Evolutionary conservation across 2,113 vertebrate species (phyloP).

Genomic region (Notarius lentiginosus): DNA sequence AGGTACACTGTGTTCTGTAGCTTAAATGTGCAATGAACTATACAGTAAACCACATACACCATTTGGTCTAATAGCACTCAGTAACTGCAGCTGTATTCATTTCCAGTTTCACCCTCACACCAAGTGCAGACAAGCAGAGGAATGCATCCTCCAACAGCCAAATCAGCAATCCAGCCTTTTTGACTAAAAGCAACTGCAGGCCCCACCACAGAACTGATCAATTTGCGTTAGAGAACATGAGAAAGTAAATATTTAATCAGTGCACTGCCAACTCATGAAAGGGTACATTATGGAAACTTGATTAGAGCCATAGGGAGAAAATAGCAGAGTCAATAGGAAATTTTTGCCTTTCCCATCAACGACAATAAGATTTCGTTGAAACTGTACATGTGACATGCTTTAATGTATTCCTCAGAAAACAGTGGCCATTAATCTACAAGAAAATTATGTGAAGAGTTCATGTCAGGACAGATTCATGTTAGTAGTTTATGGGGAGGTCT

Average conservation of each 20-base stretch:
- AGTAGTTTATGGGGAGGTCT: neutral
- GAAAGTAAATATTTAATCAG: slow-evolving; percentile 28
- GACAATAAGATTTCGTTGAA: neutral
- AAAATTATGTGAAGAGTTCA: neutral
- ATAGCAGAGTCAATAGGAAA: slow-evolving; percentile 10
- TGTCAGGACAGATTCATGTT: neutral
- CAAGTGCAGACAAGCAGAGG: slow-evolving; percentile 11
- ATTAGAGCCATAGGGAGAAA: slow-evolving; percentile 13
- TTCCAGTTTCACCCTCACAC: slow-evolving; percentile 20
- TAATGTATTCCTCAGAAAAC: neutral
- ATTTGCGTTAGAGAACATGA: neutral
- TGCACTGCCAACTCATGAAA: slow-evolving; percentile 12
- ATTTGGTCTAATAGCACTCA: slow-evolving; percentile 22
- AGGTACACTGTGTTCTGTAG: neutral
- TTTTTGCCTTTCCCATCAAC: neutral
- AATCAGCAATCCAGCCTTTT: neutral
- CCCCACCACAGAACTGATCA: neutral
- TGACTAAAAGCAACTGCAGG: neutral
- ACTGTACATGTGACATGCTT: neutral
- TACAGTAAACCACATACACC: neutral
- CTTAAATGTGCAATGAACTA: neutral
- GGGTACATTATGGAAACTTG: slow-evolving; percentile 15
- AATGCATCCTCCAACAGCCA: slow-evolving; percentile 2
- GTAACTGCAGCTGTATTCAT: slow-evolving; percentile 22
- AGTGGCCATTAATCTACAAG: neutral